Conservation (phyloP, 2,888 invertebrate species). For the Synergus japonicus region DNA sequence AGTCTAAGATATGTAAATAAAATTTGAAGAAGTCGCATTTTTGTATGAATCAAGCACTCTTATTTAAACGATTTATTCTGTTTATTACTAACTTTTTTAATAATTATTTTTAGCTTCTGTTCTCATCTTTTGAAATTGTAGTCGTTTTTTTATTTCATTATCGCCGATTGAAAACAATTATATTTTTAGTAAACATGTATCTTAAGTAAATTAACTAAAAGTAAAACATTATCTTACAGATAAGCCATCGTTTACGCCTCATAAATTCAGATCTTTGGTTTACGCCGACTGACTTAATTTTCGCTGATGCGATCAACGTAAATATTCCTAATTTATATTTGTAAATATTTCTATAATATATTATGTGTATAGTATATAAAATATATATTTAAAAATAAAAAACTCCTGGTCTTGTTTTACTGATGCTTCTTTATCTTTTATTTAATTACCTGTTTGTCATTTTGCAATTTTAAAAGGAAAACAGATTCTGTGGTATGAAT, state of each 20-base stretch:
- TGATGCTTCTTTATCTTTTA: background rate
- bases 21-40: background rate
- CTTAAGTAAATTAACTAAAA: background rate
- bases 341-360: slow-evolving; percentile 41
- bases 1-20: background rate
- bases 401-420: background rate
- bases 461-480: background rate
- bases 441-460: background rate
- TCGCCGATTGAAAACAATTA: background rate
- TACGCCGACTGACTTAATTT: slow-evolving; percentile 20
- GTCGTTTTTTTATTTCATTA: background rate
- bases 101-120: background rate
- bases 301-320: background rate
- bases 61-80: background rate
- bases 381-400: slow-evolving; percentile 38
- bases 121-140: background rate
- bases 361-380: slow-evolving; percentile 28
- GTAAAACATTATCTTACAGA: background rate
- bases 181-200: background rate
- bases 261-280: slow-evolving; percentile 24
- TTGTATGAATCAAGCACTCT: background rate
- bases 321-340: slow-evolving; percentile 1
- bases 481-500: background rate
- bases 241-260: slow-evolving; percentile 9
- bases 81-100: background rate